Base-by-base conservation (phyloP, 2,888 invertebrate genomes). In the Sylvicola fuscatus region DNA sequence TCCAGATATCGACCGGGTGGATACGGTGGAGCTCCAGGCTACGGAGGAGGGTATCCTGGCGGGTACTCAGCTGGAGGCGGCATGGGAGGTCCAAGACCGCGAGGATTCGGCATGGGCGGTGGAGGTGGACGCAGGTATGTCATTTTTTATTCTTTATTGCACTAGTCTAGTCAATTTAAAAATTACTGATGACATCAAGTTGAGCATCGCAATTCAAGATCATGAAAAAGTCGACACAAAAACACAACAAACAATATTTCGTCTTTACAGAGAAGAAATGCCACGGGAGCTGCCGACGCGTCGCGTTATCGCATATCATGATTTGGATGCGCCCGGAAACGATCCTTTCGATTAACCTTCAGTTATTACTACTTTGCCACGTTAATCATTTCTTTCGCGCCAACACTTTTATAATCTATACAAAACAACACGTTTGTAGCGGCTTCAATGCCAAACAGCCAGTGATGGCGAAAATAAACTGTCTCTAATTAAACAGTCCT, bases 311-410 rank as follows among this genome's bases (percentile, higher is more conserved):
- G 79, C 77, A 59, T 87, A 87, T 72, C 75, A 81, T 65, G 87
- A 87, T 68, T 71, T 87, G 66, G 86, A 87, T 68, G 81, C 81
- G 59, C 81, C 81, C 62, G 81, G 81, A 57, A 70, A 64, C 56
- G 81, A 82, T 58, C 69, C 76, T 58, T 78, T 81, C 61, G 56
- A 56, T 44, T 57, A 54, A 41, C 32, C 6, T 13, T 13, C 12
- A 7, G 4, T 6, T 29, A 29, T 29, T 10, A 29, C n/a, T 29
- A 29, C 4, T 21, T 21, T n/a, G n/a, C n/a, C n/a, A n/a, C n/a
- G 21, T 21, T 21, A 21, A 21, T 21, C 5, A 8, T 21, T 21
- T 21, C 4, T 21, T 21, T 21, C 21, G 21, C 21, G 21, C 8
- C 21, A 21, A 21, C 21, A 6, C 8, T 8, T 21, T 21, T 6